Percentiles rank a stretch among this genome's conserved stretches.
Evolutionary conservation across 2,888 invertebrate genomes (phyloP).

Genomic region (Campoplex nolae): DNA sequence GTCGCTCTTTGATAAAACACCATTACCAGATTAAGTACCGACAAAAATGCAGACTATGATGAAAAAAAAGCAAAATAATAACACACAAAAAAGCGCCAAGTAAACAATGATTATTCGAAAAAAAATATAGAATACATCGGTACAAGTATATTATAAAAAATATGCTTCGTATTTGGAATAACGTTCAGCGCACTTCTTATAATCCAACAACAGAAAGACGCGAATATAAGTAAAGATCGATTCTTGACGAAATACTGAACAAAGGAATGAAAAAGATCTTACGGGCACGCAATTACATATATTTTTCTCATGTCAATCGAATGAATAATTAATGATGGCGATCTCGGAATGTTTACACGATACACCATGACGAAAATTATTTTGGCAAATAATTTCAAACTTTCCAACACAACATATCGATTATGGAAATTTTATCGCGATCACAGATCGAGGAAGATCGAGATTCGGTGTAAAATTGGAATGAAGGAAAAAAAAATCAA

Average conservation of each 20-base stretch:
- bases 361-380: background rate
- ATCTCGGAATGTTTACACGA: background rate
- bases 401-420: background rate
- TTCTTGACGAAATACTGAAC: background rate
- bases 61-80: conserved; percentile 46
- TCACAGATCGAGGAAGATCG: background rate
- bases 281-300: background rate
- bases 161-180: background rate
- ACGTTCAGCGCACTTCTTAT: background rate
- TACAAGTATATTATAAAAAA: conserved; percentile 1
- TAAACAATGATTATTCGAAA: conserved; percentile 60
- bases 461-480: background rate
- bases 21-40: background rate
- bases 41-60: conserved; percentile 1
- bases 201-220: background rate
- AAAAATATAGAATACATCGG: conserved; percentile 39
- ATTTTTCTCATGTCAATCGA: background rate
- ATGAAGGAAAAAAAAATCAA: background rate
- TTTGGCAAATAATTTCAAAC: background rate
- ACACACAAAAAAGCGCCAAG: conserved; percentile 42
- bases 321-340: background rate
- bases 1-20: background rate
- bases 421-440: background rate
- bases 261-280: background rate
- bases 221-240: background rate